A percentile compares a stretch with the other conserved stretches of the same genome.
phyloP scores from a whole-genome alignment of 2,888 invertebrate genomes.

The Anorthoa munda region DNA sequence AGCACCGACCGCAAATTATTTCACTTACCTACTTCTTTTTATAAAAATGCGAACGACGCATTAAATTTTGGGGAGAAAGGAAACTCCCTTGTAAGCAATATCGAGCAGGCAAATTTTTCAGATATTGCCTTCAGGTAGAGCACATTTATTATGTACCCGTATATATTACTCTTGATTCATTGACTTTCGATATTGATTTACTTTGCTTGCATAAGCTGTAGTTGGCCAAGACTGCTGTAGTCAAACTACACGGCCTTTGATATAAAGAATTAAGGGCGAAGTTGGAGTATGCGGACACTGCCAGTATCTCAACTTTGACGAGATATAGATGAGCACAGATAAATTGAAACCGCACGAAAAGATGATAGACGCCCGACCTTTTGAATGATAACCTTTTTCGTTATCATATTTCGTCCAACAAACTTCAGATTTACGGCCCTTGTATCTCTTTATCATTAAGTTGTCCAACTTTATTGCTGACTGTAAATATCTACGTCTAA shows the following conservation, averaged over 20 bases:
- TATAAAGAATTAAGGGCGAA: constrained; percentile 80
- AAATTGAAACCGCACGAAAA: constrained; percentile 66
- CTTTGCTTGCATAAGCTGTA: constrained; percentile 90
- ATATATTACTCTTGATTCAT: constrained; percentile 91
- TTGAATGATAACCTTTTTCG: constrained; percentile 45
- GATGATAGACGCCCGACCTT: constrained; percentile 45
- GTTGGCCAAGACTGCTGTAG: constrained; percentile 81
- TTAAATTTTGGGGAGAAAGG: constrained; percentile 91
- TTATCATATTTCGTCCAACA: constrained; percentile 42
- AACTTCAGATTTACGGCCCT: constrained; percentile 58
- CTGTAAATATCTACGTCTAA: constrained; percentile 56
- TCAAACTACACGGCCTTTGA: constrained; percentile 77
- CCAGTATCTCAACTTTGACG: constrained; percentile 64
- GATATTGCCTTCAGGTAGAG: constrained; percentile 91
- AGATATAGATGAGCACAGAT: constrained; percentile 45
- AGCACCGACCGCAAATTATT: constrained; percentile 90
- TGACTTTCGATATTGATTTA: constrained; percentile 91
- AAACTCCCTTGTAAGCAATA: constrained; percentile 91
- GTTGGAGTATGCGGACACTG: constrained; percentile 73
- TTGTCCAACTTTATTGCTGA: constrained; percentile 62
- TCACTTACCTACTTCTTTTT: constrained; percentile 91
- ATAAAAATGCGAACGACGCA: constrained; percentile 91
- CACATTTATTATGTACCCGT: constrained; percentile 91
- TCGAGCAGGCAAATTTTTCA: constrained; percentile 91
- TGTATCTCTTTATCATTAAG: constrained; percentile 57